phyloP scores from a whole-genome alignment of 1,140 invertebrate genomes.

The Neodiprion fabricii region DNA sequence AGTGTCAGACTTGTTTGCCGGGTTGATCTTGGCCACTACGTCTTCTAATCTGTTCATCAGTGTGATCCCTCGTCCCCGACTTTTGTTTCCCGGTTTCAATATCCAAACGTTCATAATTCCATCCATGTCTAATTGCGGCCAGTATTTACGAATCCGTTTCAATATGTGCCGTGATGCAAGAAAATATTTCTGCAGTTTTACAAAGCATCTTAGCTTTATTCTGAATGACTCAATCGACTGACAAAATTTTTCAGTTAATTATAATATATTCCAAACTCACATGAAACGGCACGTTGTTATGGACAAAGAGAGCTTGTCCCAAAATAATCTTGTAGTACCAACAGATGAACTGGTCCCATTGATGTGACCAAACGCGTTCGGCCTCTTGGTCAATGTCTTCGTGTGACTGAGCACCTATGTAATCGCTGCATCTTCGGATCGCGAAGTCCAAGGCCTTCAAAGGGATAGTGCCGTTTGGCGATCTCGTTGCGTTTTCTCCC shows the following conservation, averaged over 20 bases:
- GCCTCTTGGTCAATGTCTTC: constrained; percentile 85
- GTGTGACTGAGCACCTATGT: constrained; percentile 76
- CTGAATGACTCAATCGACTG: neutral
- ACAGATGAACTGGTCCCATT: constrained; percentile 84
- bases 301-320: constrained; percentile 43
- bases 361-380: constrained; percentile 76
- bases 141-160: constrained; percentile 65
- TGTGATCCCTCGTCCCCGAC: constrained; percentile 87
- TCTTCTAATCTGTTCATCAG: constrained; percentile 87
- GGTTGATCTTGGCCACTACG: constrained; percentile 77
- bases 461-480: constrained; percentile 71
- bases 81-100: constrained; percentile 93
- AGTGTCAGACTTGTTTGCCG: constrained; percentile 68
- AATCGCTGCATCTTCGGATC: constrained; percentile 77
- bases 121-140: constrained; percentile 85
- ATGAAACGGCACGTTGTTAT: constrained; percentile 43
- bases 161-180: constrained; percentile 61
- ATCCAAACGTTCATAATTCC: constrained; percentile 93
- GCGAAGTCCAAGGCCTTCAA: constrained; percentile 80
- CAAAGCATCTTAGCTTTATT: neutral
- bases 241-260: neutral
- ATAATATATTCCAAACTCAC: constrained; percentile 37
- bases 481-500: constrained; percentile 65
- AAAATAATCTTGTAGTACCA: constrained; percentile 59
- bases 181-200: constrained; percentile 55